phyloP scores from a whole-genome alignment of 2,888 invertebrate species.

The Beris chalybata region DNA sequence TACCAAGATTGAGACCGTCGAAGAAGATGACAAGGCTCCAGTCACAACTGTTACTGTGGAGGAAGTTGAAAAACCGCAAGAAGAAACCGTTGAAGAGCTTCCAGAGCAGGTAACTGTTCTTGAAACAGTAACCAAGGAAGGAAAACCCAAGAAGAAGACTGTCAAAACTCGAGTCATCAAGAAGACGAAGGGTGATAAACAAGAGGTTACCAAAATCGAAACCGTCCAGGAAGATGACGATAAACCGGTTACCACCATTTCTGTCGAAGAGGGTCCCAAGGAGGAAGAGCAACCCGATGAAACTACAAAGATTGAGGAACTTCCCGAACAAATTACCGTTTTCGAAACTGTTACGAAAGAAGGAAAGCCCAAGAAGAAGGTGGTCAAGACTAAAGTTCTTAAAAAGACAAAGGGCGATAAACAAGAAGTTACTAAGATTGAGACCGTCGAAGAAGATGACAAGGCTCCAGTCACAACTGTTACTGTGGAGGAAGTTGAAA shows the following conservation, averaged over 20 bases:
- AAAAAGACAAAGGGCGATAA: conserved; percentile 49
- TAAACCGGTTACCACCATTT: conserved; percentile 49
- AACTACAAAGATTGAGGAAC: conserved; percentile 41
- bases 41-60: conserved; percentile 44
- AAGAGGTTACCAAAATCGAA: conserved; percentile 46
- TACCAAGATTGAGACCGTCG: conserved; percentile 53
- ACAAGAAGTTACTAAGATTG: conserved; percentile 45
- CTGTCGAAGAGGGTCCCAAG: conserved; percentile 43
- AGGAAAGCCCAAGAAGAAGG: conserved; percentile 49
- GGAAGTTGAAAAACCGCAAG: conserved; percentile 36
- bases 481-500: conserved; percentile 39
- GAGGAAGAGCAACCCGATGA: conserved; percentile 34
- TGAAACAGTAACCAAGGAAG: conserved; percentile 35
- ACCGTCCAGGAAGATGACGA: conserved; percentile 47
- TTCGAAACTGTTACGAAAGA: conserved; percentile 46
- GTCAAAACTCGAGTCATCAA: conserved; percentile 46
- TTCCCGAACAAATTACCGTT: conserved; percentile 38
- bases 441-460: conserved; percentile 47
- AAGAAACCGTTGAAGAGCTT: conserved; percentile 48
- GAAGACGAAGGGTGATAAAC: conserved; percentile 43
- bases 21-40: conserved; percentile 50
- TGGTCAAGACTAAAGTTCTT: conserved; percentile 45
- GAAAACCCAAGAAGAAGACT: conserved; percentile 45
- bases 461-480: conserved; percentile 48
- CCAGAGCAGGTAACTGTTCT: conserved; percentile 45